phyloP scores from a whole-genome alignment of 2,888 invertebrate species.

The Heliconius hortense region DNA sequence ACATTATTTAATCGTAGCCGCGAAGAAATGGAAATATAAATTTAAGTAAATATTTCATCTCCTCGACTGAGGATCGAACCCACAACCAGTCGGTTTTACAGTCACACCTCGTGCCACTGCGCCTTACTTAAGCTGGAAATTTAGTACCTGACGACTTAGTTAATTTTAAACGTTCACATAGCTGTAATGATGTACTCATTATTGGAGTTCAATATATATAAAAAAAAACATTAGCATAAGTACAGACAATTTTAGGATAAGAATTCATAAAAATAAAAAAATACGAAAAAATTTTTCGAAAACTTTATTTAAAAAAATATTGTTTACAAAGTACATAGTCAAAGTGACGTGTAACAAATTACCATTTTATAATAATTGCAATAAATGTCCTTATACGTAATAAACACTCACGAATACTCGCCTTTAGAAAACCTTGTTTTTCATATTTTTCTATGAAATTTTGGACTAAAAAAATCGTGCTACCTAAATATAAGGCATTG shows the following conservation, averaged over 20 bases:
- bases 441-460: not conserved
- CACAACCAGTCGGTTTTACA: too few relatives aligned
- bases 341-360: constrained; percentile 57
- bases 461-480: not conserved
- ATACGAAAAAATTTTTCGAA: constrained; percentile 52
- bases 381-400: constrained; percentile 29
- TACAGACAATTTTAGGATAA: not conserved
- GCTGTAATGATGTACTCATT: too few relatives aligned
- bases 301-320: constrained; percentile 73
- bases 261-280: constrained; percentile 15
- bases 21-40: too few relatives aligned
- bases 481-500: not conserved
- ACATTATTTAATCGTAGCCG: too few relatives aligned
- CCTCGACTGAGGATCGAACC: too few relatives aligned
- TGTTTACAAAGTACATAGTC: constrained; percentile 66
- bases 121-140: too few relatives aligned
- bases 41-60: too few relatives aligned
- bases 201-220: too few relatives aligned
- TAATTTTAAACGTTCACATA: too few relatives aligned
- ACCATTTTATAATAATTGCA: constrained; percentile 26
- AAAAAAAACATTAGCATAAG: too few relatives aligned
- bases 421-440: not conserved
- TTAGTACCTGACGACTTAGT: too few relatives aligned
- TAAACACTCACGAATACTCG: constrained; percentile 9
- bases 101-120: too few relatives aligned